Conservation (phyloP, 1,140 invertebrate species). For the Aporrectodea caliginosa region DNA sequence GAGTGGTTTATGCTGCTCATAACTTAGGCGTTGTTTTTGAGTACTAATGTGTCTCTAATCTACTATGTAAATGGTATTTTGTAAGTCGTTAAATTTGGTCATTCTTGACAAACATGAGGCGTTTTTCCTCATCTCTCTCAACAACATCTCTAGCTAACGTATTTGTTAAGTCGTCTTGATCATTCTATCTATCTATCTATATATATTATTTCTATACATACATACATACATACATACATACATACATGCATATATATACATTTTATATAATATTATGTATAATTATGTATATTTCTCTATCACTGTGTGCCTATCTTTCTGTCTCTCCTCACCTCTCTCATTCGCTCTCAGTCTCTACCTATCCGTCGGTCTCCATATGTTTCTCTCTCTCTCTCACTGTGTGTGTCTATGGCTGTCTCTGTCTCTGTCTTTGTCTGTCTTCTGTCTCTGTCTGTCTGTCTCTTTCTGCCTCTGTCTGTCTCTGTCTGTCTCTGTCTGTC, state of each 20-base stretch:
- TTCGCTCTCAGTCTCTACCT: background rate
- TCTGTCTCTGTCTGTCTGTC: background rate
- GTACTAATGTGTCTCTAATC: no score
- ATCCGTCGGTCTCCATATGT: background rate
- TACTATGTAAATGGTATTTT: no score
- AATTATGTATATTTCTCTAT: background rate
- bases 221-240: background rate
- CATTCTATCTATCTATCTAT: no score
- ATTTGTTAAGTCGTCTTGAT: no score
- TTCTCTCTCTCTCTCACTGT: background rate
- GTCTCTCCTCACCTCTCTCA: background rate
- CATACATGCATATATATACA: background rate
- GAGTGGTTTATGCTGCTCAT: no score
- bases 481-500: background rate
- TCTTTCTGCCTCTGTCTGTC: background rate
- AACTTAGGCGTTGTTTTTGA: no score
- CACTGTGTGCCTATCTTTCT: background rate
- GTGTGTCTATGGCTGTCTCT: background rate
- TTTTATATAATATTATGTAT: background rate
- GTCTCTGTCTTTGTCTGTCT: background rate
- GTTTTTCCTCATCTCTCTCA: no score
- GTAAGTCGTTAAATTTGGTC: no score
- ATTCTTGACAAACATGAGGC: no score
- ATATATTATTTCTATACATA: no score
- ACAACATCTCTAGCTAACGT: no score